These are phyloP conservation scores for Hyaena hyaena DNA, from an alignment of 2,113 vertebrate species.

Conservation along the genomic window DNA sequence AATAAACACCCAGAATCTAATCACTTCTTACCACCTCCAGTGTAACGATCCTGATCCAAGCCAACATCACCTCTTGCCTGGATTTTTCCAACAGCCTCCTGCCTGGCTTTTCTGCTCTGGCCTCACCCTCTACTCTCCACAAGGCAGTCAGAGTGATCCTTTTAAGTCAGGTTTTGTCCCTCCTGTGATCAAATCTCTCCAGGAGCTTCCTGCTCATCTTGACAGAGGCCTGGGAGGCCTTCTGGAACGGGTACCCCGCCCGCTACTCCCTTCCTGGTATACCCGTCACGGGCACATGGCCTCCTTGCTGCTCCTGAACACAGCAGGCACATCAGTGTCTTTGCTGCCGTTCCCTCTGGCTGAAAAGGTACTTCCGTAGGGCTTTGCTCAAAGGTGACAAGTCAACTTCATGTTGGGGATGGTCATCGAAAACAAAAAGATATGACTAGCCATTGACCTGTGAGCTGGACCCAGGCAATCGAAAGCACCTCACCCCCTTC, in stretches of 20 bases:
- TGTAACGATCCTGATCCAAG: neutral
- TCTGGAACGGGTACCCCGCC: neutral
- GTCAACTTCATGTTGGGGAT: neutral
- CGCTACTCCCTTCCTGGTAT: too few species aligned
- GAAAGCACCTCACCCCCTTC: neutral
- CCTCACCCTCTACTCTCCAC: neutral
- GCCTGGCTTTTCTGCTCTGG: neutral
- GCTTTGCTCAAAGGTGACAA: neutral
- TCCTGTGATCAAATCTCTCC: neutral
- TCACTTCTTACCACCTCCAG: neutral
- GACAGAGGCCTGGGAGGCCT: neutral
- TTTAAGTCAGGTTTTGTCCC: neutral
- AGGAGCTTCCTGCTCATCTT: neutral
- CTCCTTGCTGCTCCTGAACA: neutral
- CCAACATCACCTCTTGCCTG: neutral
- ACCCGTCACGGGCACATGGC: fast-evolving
- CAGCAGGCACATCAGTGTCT: too few species aligned
- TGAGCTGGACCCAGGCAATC: neutral
- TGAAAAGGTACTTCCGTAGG: neutral
- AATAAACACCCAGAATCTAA: neutral
- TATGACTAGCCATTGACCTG: neutral
- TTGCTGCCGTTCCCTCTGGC: neutral
- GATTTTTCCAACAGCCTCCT: neutral
- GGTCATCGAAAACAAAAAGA: neutral
- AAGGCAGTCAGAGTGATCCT: neutral